Evolutionary conservation across 2,113 vertebrate species (phyloP).

Genomic region (Cathartes aura): DNA sequence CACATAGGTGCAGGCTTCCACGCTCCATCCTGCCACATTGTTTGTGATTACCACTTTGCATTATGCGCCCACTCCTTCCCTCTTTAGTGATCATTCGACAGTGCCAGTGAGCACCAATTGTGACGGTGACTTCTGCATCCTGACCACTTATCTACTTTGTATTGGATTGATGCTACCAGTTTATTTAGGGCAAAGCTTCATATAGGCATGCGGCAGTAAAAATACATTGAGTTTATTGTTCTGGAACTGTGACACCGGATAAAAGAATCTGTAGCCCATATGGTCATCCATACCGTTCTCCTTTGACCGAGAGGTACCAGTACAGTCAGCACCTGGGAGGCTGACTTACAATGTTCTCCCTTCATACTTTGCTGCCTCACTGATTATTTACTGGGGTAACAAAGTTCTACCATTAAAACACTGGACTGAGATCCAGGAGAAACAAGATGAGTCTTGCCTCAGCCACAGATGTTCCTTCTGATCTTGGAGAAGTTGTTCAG

Average conservation of each 20-base stretch:
- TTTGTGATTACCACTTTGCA: neutral
- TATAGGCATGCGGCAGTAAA: neutral
- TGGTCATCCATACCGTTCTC: neutral
- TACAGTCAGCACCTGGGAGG: neutral
- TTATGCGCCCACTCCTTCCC: neutral
- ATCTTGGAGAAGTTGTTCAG: neutral
- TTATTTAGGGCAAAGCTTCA: neutral
- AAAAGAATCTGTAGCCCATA: neutral
- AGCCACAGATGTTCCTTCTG: neutral
- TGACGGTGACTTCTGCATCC: neutral
- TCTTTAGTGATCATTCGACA: neutral
- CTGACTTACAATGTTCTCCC: neutral
- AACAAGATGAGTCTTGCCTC: neutral
- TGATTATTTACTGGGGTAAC: neutral
- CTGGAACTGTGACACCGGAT: neutral
- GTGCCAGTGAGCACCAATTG: neutral
- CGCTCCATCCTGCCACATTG: fast-evolving
- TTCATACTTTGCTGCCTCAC: neutral
- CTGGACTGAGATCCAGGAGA: neutral
- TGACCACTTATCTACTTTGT: neutral
- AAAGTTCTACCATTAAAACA: neutral
- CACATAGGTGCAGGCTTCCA: neutral
- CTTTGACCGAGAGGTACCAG: neutral
- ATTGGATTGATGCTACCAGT: neutral
- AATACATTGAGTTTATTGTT: neutral